phyloP scores from a whole-genome alignment of 1,140 invertebrate genomes.

The Drosophila kohkoa region DNA sequence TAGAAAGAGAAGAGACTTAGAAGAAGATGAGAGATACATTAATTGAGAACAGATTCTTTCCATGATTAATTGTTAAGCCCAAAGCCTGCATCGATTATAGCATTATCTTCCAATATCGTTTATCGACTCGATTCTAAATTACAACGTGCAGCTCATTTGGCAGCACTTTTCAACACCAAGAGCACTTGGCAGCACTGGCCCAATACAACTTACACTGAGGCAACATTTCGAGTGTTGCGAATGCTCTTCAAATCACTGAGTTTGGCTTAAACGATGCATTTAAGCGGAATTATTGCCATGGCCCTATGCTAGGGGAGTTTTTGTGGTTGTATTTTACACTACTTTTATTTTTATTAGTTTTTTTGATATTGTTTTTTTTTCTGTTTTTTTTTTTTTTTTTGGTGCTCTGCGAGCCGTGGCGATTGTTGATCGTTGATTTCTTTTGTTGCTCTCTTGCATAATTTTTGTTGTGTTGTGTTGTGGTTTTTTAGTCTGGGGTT shows the following conservation, averaged over 20 bases:
- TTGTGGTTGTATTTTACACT: conserved; percentile 1
- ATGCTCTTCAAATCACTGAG: conserved; percentile 9
- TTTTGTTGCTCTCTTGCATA: conserved; percentile 70
- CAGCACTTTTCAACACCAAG: conserved; percentile 8
- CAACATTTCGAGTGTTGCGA: conserved; percentile 18
- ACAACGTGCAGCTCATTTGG: not conserved
- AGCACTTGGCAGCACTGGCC: not conserved
- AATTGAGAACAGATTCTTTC: not conserved
- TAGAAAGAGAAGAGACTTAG: not conserved
- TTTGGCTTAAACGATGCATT: conserved; percentile 21
- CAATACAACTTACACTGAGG: conserved; percentile 7
- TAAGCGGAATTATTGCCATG: conserved; percentile 18
- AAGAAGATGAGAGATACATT: not conserved
- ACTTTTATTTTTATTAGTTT: conserved; percentile 1
- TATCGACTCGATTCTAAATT: not conserved
- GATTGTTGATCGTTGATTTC: conserved; percentile 56
- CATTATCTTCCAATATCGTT: not conserved
- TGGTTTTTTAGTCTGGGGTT: conserved; percentile 34
- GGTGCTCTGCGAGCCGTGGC: conserved; percentile 55
- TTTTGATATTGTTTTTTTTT: not conserved
- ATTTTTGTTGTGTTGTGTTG: conserved; percentile 51
- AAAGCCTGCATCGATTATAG: conserved; percentile 1
- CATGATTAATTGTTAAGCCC: conserved; percentile 1
- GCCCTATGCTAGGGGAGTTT: conserved; percentile 16
- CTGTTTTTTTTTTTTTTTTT: conserved; percentile 6